Evolutionary conservation across 2,113 vertebrate species (phyloP).

Genomic region (Epinephelus cyanopodus): DNA sequence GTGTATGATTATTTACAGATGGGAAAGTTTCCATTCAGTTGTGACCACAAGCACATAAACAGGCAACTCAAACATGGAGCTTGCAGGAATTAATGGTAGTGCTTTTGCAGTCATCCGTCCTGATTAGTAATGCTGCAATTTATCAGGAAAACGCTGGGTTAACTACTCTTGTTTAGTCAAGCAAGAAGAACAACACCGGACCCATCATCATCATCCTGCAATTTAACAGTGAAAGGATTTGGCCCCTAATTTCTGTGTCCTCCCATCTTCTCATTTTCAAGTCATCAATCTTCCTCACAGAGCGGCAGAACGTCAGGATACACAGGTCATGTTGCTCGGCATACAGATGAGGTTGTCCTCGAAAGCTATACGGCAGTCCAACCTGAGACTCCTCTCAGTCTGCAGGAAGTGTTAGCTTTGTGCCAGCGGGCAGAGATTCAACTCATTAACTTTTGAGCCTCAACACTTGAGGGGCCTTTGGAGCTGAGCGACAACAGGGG

Average conservation of each 20-base stretch:
- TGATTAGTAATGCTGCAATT: constrained; percentile 43
- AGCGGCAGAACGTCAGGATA: neutral
- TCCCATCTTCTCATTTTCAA: constrained; percentile 21
- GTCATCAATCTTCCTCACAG: constrained; percentile 13
- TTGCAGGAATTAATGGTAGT: constrained; percentile 22
- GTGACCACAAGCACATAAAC: constrained; percentile 28
- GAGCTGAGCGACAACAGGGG: constrained; percentile 35
- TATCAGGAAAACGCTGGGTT: constrained; percentile 40
- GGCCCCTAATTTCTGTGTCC: constrained; percentile 3
- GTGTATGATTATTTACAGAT: constrained; percentile 45
- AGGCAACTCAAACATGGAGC: neutral
- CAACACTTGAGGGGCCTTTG: constrained; percentile 37
- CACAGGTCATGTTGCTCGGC: constrained; percentile 22
- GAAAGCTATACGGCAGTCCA: neutral
- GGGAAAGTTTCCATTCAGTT: constrained; percentile 37
- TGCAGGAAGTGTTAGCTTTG: constrained; percentile 38
- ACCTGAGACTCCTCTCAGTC: constrained; percentile 41
- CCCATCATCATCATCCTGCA: constrained; percentile 38
- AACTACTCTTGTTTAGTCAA: constrained; percentile 40
- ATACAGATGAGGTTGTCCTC: neutral
- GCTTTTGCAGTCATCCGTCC: constrained; percentile 25
- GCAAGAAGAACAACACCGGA: constrained; percentile 24
- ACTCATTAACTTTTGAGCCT: constrained; percentile 61
- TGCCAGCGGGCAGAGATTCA: constrained; percentile 40
- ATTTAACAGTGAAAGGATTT: constrained; percentile 19